Base-by-base conservation (phyloP, 2,888 invertebrate genomes). In the Plemyria rubiginata region DNA sequence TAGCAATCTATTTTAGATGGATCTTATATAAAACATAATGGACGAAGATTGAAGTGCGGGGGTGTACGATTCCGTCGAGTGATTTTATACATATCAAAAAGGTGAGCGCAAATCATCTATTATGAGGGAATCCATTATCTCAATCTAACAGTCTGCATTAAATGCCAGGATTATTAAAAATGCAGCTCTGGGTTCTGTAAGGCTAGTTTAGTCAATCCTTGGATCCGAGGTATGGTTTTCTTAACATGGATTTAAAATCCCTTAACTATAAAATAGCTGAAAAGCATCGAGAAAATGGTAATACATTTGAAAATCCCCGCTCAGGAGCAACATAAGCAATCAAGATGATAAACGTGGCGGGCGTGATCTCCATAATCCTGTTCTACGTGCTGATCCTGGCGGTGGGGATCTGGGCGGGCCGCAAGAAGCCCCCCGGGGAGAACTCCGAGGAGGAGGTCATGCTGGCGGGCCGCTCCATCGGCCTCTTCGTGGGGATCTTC, bases 381-480 rank as follows among this genome's bases (percentile, higher is more conserved):
- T 99, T 99, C 94, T 99, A 99, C 94, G 90, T 98, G 79, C 94
- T 99, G 75, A 99, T 99, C 88, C 94, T 99, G 85, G 95, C 94
- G 49, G 99, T 99, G 72, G 99, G 99, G 75, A 97, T 99, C 84
- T 99, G 99, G 98, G 99, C 99, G 9, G 99, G 96, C 32, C 94
- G 98, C 77, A 99, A 99, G 93, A 98, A 98, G 84, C 96, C 96
- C 70, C 89, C 95, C 6, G 97, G 97, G 73, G 96, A 97, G 92
- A 96, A 97, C 89, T 97, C 97, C 56, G 98, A 98, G 85, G 99
- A 99, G 90, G 99, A 99, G 90, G 98, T 99, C 62, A 99, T 99
- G 99, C 92, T 99, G 84, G 99, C 99, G 0, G 99, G 99, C 8
- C 94, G 99, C 65, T 99, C 99, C 83, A 99, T 99, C 80, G 98